Percentiles rank a stretch among this genome's conserved stretches.
These are phyloP conservation scores for Drosophila quinaria DNA, from an alignment of 2,888 invertebrate species.

Conservation along the genomic window DNA sequence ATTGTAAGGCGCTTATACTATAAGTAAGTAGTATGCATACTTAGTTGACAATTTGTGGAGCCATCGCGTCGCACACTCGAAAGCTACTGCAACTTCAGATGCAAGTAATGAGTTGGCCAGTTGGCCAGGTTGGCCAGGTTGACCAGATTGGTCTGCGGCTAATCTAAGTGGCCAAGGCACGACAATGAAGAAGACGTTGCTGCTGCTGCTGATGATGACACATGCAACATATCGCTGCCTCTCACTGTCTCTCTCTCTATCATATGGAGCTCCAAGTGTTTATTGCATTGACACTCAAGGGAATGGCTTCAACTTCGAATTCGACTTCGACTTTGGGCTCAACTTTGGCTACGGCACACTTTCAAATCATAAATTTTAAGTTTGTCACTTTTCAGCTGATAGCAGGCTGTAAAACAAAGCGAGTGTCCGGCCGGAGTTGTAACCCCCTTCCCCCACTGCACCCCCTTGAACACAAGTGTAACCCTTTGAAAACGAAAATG, in stretches of 20 bases:
- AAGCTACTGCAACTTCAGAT: constrained; percentile 13
- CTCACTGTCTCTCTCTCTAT: constrained; percentile 10
- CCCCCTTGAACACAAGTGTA: constrained; percentile 1
- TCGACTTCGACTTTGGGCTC: constrained; percentile 17
- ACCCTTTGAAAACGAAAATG: constrained; percentile 52
- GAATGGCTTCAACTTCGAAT: constrained; percentile 26
- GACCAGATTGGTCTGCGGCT: constrained; percentile 40
- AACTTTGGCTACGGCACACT: constrained; percentile 65
- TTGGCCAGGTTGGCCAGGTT: not conserved
- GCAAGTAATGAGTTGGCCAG: not conserved
- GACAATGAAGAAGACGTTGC: constrained; percentile 54
- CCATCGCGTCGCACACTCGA: constrained; percentile 19
- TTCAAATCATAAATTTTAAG: constrained; percentile 79
- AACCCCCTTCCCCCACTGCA: not conserved
- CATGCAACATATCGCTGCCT: constrained; percentile 64
- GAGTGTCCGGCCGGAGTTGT: constrained; percentile 31
- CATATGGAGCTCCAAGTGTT: constrained; percentile 59
- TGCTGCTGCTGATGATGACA: constrained; percentile 68
- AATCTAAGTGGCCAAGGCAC: constrained; percentile 76
- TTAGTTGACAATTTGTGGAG: constrained; percentile 75
- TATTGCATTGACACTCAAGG: constrained; percentile 77
- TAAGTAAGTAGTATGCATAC: constrained; percentile 64
- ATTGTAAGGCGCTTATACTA: constrained; percentile 75
- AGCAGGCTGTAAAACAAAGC: constrained; percentile 61
- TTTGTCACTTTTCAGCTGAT: constrained; percentile 76